A percentile compares a stretch with the other conserved stretches of the same genome.
Conservation (phyloP, 2,113 vertebrate genomes). For the Osmerus mordax region DNA sequence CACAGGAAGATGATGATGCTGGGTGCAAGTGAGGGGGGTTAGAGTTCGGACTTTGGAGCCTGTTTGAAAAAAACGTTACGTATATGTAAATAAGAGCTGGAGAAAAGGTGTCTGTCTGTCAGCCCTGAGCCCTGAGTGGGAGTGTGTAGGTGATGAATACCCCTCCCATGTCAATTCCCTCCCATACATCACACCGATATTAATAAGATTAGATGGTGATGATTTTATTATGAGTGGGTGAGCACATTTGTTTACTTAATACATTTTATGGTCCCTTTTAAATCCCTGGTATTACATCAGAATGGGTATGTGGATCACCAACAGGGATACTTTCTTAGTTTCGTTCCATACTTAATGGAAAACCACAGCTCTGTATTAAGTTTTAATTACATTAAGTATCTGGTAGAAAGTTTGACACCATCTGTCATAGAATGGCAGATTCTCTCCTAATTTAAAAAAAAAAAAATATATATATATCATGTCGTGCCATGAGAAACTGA, state of each 20-base stretch:
- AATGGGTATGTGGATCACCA: slow-evolving; percentile 4
- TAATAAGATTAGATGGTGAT: slow-evolving; percentile 21
- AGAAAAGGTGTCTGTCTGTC: slow-evolving; percentile 30
- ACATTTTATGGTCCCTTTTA: slow-evolving; percentile 20
- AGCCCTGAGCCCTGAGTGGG: slow-evolving; percentile 6
- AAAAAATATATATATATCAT: neutral
- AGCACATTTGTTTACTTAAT: slow-evolving; percentile 10
- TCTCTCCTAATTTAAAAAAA: slow-evolving; percentile 28
- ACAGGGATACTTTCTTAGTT: neutral
- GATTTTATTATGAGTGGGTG: slow-evolving; percentile 9
- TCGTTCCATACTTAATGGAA: neutral
- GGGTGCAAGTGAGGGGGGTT: slow-evolving; percentile 24
- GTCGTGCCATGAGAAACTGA: slow-evolving; percentile 25
- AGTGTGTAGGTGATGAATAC: slow-evolving; percentile 27
- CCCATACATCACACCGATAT: slow-evolving; percentile 25
- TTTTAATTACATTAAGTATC: slow-evolving; percentile 11
- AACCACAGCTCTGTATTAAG: slow-evolving; percentile 4
- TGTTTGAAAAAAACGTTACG: slow-evolving; percentile 36
- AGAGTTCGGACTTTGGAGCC: slow-evolving; percentile 12
- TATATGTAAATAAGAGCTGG: slow-evolving; percentile 34
- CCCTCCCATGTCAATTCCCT: slow-evolving; percentile 15
- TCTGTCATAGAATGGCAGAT: slow-evolving; percentile 10
- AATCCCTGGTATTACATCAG: slow-evolving; percentile 5
- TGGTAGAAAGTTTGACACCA: slow-evolving; percentile 11
- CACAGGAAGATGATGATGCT: slow-evolving; percentile 25